Conservation (phyloP, 2,888 invertebrate species). For the Leptopilina myrica region DNA sequence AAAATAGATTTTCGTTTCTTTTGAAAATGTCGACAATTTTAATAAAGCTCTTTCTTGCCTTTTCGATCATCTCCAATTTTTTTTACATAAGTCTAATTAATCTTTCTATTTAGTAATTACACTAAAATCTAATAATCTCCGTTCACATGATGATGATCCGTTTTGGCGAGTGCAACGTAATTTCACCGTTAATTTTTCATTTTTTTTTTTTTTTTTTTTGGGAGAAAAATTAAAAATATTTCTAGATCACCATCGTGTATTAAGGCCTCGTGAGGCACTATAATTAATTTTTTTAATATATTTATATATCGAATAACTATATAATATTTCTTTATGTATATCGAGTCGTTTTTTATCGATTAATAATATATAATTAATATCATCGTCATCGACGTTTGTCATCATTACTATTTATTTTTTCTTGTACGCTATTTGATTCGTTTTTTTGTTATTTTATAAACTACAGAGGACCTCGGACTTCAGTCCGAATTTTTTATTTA, state of each 20-base stretch:
- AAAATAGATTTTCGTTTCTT: neutral
- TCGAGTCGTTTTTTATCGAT: slow-evolving; percentile 64
- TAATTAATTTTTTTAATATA: slow-evolving; percentile 54
- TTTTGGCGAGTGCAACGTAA: slow-evolving; percentile 42
- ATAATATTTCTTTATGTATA: slow-evolving; percentile 55
- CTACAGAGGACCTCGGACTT: neutral
- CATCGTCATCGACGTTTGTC: slow-evolving; percentile 48
- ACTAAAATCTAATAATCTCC: slow-evolving; percentile 74
- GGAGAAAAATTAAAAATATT: neutral
- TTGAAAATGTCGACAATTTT: neutral
- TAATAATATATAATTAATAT: slow-evolving; percentile 42
- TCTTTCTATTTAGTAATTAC: slow-evolving; percentile 45
- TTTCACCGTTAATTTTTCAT: slow-evolving; percentile 24
- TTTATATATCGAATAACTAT: slow-evolving; percentile 66
- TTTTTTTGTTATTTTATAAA: neutral
- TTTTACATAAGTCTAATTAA: slow-evolving; percentile 48
- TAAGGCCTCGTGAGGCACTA: slow-evolving; percentile 76
- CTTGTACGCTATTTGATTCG: slow-evolving; percentile 21
- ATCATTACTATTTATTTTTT: slow-evolving; percentile 12
- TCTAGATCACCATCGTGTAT: slow-evolving; percentile 67
- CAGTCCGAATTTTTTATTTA: neutral
- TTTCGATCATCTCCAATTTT: slow-evolving; percentile 30
- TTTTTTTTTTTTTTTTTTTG: neutral
- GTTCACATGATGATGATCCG: slow-evolving; percentile 66
- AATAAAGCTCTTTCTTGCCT: slow-evolving; percentile 3